These are phyloP conservation scores for Potamilus streckersoni DNA, from an alignment of 1,140 invertebrate genomes.

Conservation along the genomic window DNA sequence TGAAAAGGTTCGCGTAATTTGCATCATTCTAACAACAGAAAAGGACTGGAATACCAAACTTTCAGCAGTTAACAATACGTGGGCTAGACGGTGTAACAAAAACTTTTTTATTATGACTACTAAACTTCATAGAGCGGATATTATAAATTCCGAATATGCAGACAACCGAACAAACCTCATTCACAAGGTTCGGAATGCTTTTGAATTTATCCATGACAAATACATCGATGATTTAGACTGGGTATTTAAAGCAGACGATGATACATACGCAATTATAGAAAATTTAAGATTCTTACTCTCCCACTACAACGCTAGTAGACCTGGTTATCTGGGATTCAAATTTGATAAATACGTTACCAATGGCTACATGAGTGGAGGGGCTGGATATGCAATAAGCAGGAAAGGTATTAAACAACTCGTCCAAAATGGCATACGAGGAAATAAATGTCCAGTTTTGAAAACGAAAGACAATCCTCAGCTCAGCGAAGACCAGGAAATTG, in stretches of 20 bases:
- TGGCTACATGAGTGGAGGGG: slow-evolving; percentile 45
- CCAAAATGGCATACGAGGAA: slow-evolving; percentile 19
- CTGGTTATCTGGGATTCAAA: slow-evolving; percentile 29
- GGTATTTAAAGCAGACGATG: slow-evolving; percentile 58
- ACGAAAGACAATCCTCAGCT: slow-evolving; percentile 24
- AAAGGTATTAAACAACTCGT: slow-evolving; percentile 31
- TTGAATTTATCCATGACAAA: slow-evolving; percentile 27
- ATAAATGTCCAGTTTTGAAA: slow-evolving; percentile 20
- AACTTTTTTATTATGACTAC: slow-evolving; percentile 30
- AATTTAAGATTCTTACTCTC: slow-evolving; percentile 90
- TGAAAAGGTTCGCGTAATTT: slow-evolving; percentile 28
- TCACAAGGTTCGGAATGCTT: slow-evolving; percentile 28
- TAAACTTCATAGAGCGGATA: slow-evolving; percentile 15
- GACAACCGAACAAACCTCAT: slow-evolving; percentile 32
- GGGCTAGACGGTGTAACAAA: slow-evolving; percentile 39
- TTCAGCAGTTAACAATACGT: slow-evolving; percentile 34
- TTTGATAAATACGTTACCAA: slow-evolving; percentile 38
- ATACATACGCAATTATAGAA: slow-evolving; percentile 89
- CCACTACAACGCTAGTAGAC: slow-evolving; percentile 35
- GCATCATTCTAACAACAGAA: slow-evolving; percentile 33
- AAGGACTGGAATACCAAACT: slow-evolving; percentile 25
- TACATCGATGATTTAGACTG: slow-evolving; percentile 50
- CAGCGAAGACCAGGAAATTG: slow-evolving; percentile 40
- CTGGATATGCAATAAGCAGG: slow-evolving; percentile 43
- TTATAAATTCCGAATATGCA: slow-evolving; percentile 17